Conservation (phyloP, 30 jellyfish, hydroid and myxozoan species). For the Turritopsis rubra region DNA sequence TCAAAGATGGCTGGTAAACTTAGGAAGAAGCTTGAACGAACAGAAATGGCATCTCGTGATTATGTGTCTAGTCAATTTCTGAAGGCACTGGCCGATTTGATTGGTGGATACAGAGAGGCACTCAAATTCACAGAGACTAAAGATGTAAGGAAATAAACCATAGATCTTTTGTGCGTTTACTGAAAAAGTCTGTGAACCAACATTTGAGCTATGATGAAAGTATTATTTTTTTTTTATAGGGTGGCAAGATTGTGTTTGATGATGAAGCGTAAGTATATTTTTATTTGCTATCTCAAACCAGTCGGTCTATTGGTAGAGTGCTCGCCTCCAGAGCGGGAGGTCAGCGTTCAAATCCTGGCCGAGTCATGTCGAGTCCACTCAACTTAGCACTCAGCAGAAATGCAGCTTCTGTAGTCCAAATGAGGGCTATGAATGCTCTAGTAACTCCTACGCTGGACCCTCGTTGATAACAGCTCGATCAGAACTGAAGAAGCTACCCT, state of each 20-base stretch:
- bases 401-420: no score
- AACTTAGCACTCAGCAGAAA: no score
- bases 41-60: constrained; percentile 75
- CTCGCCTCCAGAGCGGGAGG: no score
- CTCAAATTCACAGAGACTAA: constrained; percentile 62
- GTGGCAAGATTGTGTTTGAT: constrained; percentile 80
- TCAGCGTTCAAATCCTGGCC: no score
- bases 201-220: no score
- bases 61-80: constrained; percentile 85
- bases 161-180: no score
- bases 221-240: constrained; percentile 40
- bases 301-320: no score
- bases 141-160: constrained; percentile 63
- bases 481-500: no score
- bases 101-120: constrained; percentile 95
- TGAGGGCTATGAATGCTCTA: no score
- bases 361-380: no score
- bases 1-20: constrained; percentile 50
- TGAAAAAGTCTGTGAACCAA: background rate
- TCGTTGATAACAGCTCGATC: no score
- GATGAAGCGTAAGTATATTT: constrained; percentile 69
- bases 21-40: constrained; percentile 45
- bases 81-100: constrained; percentile 78
- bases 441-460: no score
- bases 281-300: background rate